Conservation (phyloP, 92 coral and sea anemone genomes). For the Porites lobata region DNA sequence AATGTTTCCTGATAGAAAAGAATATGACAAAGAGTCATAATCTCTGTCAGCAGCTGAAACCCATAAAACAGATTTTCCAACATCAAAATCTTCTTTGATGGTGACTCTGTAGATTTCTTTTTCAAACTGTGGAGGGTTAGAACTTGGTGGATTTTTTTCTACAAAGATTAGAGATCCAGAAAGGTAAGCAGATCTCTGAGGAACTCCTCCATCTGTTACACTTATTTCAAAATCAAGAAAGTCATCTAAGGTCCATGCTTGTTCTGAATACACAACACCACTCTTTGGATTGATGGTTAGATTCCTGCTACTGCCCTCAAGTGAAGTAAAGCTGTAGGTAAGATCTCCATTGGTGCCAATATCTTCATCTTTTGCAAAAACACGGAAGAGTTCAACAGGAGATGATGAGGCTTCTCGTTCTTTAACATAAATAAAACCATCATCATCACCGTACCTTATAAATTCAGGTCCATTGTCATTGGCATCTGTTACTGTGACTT, state of each 20-base stretch:
- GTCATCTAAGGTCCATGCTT: constrained; percentile 63
- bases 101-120: constrained; percentile 30
- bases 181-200: constrained; percentile 59
- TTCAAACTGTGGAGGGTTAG: constrained; percentile 61
- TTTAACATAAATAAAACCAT: constrained; percentile 22
- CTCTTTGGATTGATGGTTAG: constrained; percentile 77
- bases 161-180: constrained; percentile 61
- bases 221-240: constrained; percentile 71
- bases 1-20: constrained; percentile 80
- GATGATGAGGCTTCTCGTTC: constrained; percentile 54
- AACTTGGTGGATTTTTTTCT: constrained; percentile 45
- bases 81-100: constrained; percentile 67
- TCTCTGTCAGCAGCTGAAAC: constrained; percentile 76
- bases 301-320: constrained; percentile 61
- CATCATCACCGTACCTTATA: constrained; percentile 32
- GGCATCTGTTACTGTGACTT: constrained; percentile 83
- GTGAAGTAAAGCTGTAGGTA: constrained; percentile 37
- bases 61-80: constrained; percentile 62
- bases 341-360: constrained; percentile 84
- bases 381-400: constrained; percentile 59
- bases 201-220: constrained; percentile 84
- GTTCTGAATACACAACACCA: constrained; percentile 75
- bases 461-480: constrained; percentile 91
- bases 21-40: constrained; percentile 61
- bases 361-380: constrained; percentile 85